Conservation (phyloP, 2,113 vertebrate species). For the Steatornis caripensis region DNA sequence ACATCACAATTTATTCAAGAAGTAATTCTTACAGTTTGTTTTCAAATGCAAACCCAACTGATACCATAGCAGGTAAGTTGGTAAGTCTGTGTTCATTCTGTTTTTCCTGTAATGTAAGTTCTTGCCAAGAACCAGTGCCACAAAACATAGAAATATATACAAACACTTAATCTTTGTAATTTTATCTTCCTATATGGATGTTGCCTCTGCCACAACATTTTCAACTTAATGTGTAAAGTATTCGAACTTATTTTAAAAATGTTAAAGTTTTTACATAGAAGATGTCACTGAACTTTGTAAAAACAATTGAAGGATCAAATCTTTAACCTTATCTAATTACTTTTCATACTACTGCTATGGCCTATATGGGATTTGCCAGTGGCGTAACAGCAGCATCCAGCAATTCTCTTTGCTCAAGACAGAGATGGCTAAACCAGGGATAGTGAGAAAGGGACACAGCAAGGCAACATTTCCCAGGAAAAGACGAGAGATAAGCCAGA, state of each 20-base stretch:
- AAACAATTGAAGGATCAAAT: not conserved
- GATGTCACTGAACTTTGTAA: not conserved
- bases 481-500: not conserved
- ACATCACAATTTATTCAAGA: not conserved
- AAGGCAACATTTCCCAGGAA: not conserved
- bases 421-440: not conserved
- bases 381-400: not conserved
- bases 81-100: not conserved
- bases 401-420: not conserved
- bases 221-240: not conserved
- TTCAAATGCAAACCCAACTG: not conserved
- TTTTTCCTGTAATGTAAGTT: not conserved
- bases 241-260: not conserved
- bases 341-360: not conserved
- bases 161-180: not conserved
- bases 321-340: not conserved
- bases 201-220: not conserved
- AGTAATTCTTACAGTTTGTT: not conserved
- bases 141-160: not conserved
- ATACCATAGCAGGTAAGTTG: not conserved
- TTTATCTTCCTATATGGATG: not conserved
- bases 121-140: not conserved
- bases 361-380: not conserved
- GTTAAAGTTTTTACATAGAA: not conserved
- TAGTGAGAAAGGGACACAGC: not conserved